Evolutionary conservation across 1,140 invertebrate species (phyloP).

Genomic region (Dinothrombium tinctorium): DNA sequence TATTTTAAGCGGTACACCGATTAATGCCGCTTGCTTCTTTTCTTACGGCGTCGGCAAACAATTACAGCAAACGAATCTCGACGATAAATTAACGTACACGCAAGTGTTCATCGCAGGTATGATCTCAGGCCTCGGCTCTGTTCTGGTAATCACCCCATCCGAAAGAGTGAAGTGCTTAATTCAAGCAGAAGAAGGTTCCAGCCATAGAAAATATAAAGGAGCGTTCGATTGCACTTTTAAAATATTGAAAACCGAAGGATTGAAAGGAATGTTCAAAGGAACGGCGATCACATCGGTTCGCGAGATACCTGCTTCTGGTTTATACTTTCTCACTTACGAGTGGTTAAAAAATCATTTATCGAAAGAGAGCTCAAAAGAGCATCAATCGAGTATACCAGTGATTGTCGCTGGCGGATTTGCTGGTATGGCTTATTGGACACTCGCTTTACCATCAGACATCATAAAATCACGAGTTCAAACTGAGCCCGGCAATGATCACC

Average conservation of each 20-base stretch:
- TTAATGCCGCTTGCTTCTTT: slow-evolving; percentile 85
- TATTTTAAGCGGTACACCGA: slow-evolving; percentile 67
- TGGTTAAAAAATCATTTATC: slow-evolving; percentile 28
- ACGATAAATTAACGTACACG: slow-evolving; percentile 36
- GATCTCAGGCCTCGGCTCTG: no score
- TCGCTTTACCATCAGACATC: slow-evolving; percentile 93
- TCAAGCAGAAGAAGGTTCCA: no score
- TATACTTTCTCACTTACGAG: slow-evolving; percentile 94
- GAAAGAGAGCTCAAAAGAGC: slow-evolving; percentile 31
- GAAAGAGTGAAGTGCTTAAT: no score
- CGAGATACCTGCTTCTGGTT: slow-evolving; percentile 85
- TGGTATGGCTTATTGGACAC: slow-evolving; percentile 82
- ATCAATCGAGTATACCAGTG: no score
- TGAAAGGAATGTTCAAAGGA: slow-evolving; percentile 79
- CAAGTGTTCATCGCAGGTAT: slow-evolving; percentile 77
- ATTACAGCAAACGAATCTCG: slow-evolving; percentile 29
- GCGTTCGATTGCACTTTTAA: no score
- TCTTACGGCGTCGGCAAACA: slow-evolving; percentile 81
- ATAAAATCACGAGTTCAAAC: slow-evolving; percentile 65
- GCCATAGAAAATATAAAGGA: no score
- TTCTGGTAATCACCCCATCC: no score
- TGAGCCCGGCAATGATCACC: slow-evolving; percentile 67
- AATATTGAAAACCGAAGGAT: slow-evolving; percentile 80
- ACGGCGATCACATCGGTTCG: slow-evolving; percentile 55
- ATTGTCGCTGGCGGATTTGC: slow-evolving; percentile 83